phyloP scores from a whole-genome alignment of 2,888 invertebrate species.

The Timandra comae region DNA sequence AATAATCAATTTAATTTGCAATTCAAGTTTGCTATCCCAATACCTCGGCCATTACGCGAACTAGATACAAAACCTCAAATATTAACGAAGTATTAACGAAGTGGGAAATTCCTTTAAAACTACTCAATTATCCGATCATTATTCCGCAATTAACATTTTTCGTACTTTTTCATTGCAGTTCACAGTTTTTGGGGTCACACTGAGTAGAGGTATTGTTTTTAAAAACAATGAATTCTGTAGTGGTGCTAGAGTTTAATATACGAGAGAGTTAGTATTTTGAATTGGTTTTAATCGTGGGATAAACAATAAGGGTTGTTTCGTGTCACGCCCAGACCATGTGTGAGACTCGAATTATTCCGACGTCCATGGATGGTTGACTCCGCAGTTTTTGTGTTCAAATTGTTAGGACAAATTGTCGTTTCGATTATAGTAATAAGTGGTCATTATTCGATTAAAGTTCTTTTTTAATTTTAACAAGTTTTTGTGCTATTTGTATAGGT shows the following conservation, averaged over 20 bases:
- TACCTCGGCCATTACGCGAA: constrained; percentile 5
- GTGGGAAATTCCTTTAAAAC: constrained; percentile 22
- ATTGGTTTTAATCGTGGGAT: constrained; percentile 76
- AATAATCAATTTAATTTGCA: too few species aligned
- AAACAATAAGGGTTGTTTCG: constrained; percentile 66
- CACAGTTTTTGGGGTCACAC: constrained; percentile 37
- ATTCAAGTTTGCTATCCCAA: too few species aligned
- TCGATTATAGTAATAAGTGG: constrained; percentile 27
- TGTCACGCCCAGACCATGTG: constrained; percentile 65
- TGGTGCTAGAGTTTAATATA: constrained; percentile 72
- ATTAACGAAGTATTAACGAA: constrained; percentile 18
- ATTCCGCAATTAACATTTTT: constrained; percentile 28
- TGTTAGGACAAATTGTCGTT: constrained; percentile 24
- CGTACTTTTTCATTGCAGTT: constrained; percentile 28
- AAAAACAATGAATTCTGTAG: constrained; percentile 65
- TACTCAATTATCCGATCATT: constrained; percentile 29
- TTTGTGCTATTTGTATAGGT: constrained; percentile 10
- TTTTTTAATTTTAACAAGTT: constrained; percentile 19
- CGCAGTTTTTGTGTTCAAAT: constrained; percentile 23
- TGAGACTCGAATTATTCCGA: constrained; percentile 23
- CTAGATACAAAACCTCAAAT: constrained; percentile 17
- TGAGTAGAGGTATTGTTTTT: constrained; percentile 61
- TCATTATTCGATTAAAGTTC: constrained; percentile 23
- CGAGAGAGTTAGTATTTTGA: constrained; percentile 73
- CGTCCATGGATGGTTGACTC: constrained; percentile 23